These are phyloP conservation scores for Clostera curtula DNA, from an alignment of 2,888 invertebrate genomes.

Conservation along the genomic window DNA sequence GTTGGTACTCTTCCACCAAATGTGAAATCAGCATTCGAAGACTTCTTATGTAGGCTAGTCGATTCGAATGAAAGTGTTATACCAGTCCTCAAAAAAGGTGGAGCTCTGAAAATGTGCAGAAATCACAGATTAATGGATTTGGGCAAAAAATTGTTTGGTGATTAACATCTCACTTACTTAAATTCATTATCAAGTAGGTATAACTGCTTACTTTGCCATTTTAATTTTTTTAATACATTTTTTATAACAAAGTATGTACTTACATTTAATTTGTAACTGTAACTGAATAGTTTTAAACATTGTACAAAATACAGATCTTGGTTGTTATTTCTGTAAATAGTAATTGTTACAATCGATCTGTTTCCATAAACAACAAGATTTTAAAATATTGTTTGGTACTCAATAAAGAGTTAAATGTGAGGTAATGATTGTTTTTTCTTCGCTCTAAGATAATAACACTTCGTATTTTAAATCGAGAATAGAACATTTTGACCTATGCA, in stretches of 20 bases:
- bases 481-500: too few species aligned
- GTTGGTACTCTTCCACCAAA: constrained; percentile 87
- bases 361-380: constrained; percentile 10
- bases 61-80: constrained; percentile 85
- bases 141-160: constrained; percentile 90
- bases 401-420: constrained; percentile 31
- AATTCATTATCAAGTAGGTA: constrained; percentile 24
- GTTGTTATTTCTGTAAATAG: constrained; percentile 10
- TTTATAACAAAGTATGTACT: constrained; percentile 29
- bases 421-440: constrained; percentile 23
- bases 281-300: constrained; percentile 9
- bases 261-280: constrained; percentile 9
- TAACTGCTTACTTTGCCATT: constrained; percentile 26
- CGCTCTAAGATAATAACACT: neutral
- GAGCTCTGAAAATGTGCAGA: constrained; percentile 87
- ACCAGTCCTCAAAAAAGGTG: constrained; percentile 85
- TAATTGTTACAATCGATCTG: constrained; percentile 12
- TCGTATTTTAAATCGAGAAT: too few species aligned
- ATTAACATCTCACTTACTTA: constrained; percentile 64
- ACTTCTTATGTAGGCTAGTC: constrained; percentile 88
- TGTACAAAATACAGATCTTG: too few species aligned
- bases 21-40: constrained; percentile 92
- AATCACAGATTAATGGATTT: constrained; percentile 92
- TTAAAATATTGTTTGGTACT: constrained; percentile 24
- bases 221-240: constrained; percentile 19